These are phyloP conservation scores for Yponomeuta malinellus DNA, from an alignment of 2,888 invertebrate species.

Conservation along the genomic window DNA sequence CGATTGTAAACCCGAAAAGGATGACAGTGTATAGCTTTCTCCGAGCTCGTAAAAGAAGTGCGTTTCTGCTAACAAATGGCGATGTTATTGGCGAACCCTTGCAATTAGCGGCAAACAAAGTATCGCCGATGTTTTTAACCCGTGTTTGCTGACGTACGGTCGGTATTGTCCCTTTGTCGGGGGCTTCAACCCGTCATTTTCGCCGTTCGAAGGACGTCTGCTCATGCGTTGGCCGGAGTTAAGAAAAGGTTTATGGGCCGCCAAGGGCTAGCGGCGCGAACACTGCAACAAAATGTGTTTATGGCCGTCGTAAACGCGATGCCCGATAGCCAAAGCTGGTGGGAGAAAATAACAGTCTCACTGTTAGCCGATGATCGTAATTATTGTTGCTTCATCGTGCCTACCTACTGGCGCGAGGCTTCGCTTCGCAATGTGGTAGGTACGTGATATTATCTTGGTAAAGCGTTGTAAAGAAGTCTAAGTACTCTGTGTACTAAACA, in stretches of 20 bases:
- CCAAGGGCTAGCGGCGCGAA: slow-evolving; percentile 48
- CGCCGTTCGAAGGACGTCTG: slow-evolving; percentile 31
- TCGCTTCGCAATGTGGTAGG: neutral
- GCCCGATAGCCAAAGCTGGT: slow-evolving; percentile 4
- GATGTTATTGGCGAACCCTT: slow-evolving; percentile 60
- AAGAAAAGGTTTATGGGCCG: slow-evolving; percentile 53
- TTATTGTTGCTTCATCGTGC: neutral
- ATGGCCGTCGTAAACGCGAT: slow-evolving; percentile 49
- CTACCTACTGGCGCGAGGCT: neutral
- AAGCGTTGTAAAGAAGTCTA: neutral
- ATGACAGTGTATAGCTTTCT: slow-evolving; percentile 25
- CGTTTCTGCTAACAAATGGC: slow-evolving; percentile 45
- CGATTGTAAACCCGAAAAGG: slow-evolving; percentile 14
- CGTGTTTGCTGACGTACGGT: slow-evolving; percentile 52
- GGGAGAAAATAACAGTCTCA: slow-evolving; percentile 7
- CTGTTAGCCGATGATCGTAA: slow-evolving; percentile 14
- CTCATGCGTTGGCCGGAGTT: slow-evolving; percentile 36
- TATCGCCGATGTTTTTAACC: slow-evolving; percentile 32
- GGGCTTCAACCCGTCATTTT: slow-evolving; percentile 52
- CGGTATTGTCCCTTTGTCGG: slow-evolving; percentile 43
- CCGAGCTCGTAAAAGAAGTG: slow-evolving; percentile 41
- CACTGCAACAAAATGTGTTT: slow-evolving; percentile 52
- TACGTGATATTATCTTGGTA: neutral
- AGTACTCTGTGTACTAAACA: neutral
- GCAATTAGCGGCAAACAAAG: slow-evolving; percentile 58